These are phyloP conservation scores for Strigamia transsilvanica DNA, from an alignment of 2,888 invertebrate genomes.

Conservation along the genomic window DNA sequence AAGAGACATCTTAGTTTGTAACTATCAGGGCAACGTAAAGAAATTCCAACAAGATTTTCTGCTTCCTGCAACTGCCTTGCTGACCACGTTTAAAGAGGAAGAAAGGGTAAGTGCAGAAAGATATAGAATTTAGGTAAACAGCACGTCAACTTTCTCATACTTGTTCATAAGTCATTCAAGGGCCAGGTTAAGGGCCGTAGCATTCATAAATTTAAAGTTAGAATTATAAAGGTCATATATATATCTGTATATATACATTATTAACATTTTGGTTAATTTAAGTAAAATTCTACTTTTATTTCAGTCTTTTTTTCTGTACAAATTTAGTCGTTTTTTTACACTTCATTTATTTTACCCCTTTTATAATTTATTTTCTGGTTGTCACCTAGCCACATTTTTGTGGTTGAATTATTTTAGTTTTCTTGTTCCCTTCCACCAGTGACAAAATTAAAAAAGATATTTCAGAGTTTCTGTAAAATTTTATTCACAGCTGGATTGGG, in stretches of 20 bases:
- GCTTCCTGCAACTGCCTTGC: slow-evolving; percentile 63
- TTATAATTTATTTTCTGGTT: not conserved
- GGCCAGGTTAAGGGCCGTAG: not conserved
- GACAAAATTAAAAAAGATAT: slow-evolving; percentile 18
- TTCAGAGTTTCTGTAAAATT: slow-evolving; percentile 10
- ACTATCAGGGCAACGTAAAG: slow-evolving; percentile 72
- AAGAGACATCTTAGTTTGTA: slow-evolving; percentile 73
- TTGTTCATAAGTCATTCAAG: not conserved
- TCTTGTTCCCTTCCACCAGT: not conserved
- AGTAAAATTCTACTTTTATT: too few relatives aligned
- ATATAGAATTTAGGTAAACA: slow-evolving; percentile 20
- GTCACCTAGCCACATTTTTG: not conserved
- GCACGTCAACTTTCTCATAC: not conserved
- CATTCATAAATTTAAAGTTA: not conserved
- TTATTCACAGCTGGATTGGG: slow-evolving; percentile 39
- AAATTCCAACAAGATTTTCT: slow-evolving; percentile 73
- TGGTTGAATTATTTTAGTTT: not conserved
- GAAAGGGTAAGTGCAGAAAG: slow-evolving; percentile 55
- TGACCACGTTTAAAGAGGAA: slow-evolving; percentile 52
- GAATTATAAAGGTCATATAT: not conserved
- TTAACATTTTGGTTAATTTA: too few relatives aligned
- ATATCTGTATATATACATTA: too few relatives aligned
- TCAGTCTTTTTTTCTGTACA: too few relatives aligned
- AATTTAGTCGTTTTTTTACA: too few relatives aligned
- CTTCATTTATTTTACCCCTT: not conserved